phyloP scores from a whole-genome alignment of 1,140 invertebrate species.

The Aphaenogaster floridana region DNA sequence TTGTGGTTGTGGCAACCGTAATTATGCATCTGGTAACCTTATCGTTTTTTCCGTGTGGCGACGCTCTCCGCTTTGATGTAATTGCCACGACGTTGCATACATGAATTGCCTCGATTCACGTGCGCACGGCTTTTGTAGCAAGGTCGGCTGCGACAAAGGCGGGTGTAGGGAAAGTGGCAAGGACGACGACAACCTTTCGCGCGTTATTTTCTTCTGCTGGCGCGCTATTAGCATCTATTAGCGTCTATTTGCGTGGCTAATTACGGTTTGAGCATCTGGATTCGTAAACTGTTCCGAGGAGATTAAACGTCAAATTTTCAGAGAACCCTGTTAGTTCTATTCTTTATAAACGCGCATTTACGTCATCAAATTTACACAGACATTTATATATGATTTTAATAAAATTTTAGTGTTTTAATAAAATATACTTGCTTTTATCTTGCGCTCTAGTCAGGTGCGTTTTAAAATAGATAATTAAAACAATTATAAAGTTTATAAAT shows the following conservation, averaged over 20 bases:
- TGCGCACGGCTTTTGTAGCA: constrained; percentile 12
- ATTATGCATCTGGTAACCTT: too few species aligned
- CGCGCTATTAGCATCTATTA: constrained; percentile 25
- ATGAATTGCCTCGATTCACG: constrained; percentile 10
- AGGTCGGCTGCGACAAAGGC: neutral
- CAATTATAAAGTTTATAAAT: neutral
- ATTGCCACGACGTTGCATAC: constrained; percentile 19
- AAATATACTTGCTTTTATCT: neutral
- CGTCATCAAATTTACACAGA: neutral
- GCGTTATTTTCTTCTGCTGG: neutral
- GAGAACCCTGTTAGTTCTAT: neutral
- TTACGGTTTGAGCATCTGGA: neutral
- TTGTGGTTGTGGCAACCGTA: too few species aligned
- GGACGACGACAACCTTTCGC: neutral
- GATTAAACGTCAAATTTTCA: neutral
- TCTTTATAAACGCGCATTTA: neutral
- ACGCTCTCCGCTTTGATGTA: constrained; percentile 23
- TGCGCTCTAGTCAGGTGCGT: neutral
- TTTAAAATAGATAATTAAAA: neutral
- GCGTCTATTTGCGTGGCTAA: neutral
- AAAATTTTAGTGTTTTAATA: constrained; percentile 19
- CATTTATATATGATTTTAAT: neutral
- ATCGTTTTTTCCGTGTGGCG: neutral
- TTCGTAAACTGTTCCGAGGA: constrained; percentile 7
- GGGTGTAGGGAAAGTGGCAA: neutral